Conservation (phyloP, 2,113 vertebrate genomes). For the Peromyscus leucopus region DNA sequence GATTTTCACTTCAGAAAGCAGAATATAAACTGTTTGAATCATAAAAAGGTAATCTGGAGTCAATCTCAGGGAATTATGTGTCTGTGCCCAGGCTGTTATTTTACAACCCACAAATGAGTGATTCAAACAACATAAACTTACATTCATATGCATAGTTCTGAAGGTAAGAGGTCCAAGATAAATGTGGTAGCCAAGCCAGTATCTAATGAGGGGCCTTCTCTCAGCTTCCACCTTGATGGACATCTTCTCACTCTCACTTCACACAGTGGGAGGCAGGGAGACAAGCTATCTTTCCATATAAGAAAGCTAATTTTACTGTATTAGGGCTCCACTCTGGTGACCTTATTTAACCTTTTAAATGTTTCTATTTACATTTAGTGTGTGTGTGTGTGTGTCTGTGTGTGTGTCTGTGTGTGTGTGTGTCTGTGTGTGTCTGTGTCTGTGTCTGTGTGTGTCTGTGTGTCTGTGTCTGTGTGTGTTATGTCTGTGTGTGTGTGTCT, state of each 20-base stretch:
- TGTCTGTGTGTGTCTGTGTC: too few relatives aligned
- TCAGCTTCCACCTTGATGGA: neutral
- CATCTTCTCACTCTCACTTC: neutral
- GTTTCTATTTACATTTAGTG: neutral
- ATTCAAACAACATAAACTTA: neutral
- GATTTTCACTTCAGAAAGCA: constrained; percentile 1
- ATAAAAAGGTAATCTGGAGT: neutral
- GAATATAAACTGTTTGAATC: neutral
- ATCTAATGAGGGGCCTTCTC: neutral
- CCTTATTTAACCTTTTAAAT: neutral
- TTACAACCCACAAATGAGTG: neutral
- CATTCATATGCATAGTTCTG: neutral
- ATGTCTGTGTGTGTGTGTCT: too few relatives aligned
- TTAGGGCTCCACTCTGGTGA: neutral
- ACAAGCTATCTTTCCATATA: neutral
- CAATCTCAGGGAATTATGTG: neutral
- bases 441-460: neutral
- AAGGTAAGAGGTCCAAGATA: neutral
- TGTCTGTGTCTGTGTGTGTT: neutral
- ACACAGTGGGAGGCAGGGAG: neutral
- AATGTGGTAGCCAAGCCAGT: neutral
- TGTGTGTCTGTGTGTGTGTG: too few relatives aligned
- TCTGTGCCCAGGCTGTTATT: neutral
- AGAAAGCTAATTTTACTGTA: neutral
- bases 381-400: neutral